Evolutionary conservation across 2,113 vertebrate genomes (phyloP).

Genomic region (Cheilinus undulatus): DNA sequence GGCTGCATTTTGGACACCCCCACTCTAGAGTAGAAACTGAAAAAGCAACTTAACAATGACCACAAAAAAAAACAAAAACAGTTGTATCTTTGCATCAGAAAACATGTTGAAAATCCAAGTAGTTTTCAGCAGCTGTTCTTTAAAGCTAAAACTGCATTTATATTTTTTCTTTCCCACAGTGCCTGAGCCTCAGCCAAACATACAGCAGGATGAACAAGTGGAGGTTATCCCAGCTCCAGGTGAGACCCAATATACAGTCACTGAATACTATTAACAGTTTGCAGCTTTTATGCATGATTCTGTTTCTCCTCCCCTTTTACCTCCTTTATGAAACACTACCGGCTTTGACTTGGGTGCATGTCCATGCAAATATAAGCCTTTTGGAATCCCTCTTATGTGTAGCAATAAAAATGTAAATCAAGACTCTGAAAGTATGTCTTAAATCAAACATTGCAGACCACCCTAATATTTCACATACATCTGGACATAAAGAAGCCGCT

Average conservation of each 20-base stretch:
- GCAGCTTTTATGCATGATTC: background rate
- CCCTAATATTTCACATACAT: background rate
- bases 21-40: no score
- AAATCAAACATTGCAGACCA: constrained; percentile 1
- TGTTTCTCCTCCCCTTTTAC: background rate
- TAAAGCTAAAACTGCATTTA: background rate
- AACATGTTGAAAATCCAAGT: background rate
- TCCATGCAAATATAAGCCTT: no score
- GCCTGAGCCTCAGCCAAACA: constrained; percentile 53
- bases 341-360: no score
- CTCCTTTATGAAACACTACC: no score
- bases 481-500: background rate
- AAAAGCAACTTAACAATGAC: no score
- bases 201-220: constrained; percentile 56
- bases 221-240: constrained; percentile 67
- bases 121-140: background rate
- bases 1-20: no score
- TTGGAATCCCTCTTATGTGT: background rate
- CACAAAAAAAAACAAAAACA: no score
- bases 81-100: background rate
- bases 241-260: constrained; percentile 46
- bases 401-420: background rate
- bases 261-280: background rate
- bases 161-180: constrained; percentile 58
- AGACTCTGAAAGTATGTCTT: constrained; percentile 13